Base-by-base conservation (phyloP, 2,797 vertebrate genomes). In the Paguma larvata region DNA sequence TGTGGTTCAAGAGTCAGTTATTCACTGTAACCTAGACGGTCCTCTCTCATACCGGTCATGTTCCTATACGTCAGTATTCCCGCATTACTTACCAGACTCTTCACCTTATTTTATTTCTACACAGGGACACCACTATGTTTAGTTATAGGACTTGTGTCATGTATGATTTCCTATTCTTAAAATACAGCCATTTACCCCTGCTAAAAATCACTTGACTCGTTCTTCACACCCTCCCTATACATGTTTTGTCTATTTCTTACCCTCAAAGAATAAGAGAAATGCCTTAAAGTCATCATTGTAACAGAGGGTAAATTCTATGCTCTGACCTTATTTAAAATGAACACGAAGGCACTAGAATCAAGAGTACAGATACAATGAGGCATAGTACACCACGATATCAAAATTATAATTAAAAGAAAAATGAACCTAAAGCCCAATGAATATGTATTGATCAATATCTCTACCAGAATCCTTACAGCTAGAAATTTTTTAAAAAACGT, bases 211-310 rank as follows among this genome's bases (percentile, higher is more conserved):
- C 18, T 53, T 9, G 5, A 56, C 23, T 73, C 34, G 3, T 53
- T 95, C 21, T 67, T 51, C 65, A 91, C 79, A 46, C 32, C 8
- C 7, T 51, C 25, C n/a, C 41, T 2, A 30, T 41, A 84, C 1
- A 2, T 34, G 79, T 59, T 21, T 80, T 75, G 34, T 79, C 34
- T 75, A 53, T 92, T 87, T 86, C 6, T 84, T 86, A 89, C 3
- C 21, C 13, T 79, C 30, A 84, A 30, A 59, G 6, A 77, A 62
- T 77, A 84, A 89, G 59, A 67, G 12, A 67, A 96, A 56, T 70
- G 77, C 68, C 79, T 85, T 73, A 68, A 89, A 86, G 12, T 56
- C 9, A 65, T 46, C 13, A n/a, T 82, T 90, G 68, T 12, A 92
- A 72, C 7, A 68, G 91, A 93, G 4, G 18, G 5, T 11, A 77